These are phyloP conservation scores for Takifugu flavidus DNA, from an alignment of 2,113 vertebrate genomes.

Conservation along the genomic window DNA sequence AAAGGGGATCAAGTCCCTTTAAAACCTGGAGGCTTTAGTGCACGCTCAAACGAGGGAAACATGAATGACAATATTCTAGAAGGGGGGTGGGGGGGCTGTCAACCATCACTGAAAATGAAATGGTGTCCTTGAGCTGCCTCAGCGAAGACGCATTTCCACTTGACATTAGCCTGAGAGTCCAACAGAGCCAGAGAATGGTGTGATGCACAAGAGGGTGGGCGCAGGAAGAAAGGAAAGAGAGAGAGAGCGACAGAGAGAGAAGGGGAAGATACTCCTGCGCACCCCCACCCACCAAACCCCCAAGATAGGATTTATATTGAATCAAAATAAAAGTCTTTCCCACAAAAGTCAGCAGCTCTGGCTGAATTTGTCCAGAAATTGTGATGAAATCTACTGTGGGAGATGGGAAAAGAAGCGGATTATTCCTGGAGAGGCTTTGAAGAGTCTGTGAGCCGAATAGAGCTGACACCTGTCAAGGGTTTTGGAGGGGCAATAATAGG, in stretches of 20 bases:
- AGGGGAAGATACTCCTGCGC: slow-evolving; percentile 12
- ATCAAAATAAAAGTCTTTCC: slow-evolving; percentile 66
- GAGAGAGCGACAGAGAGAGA: slow-evolving; percentile 30
- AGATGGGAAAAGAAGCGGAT: slow-evolving; percentile 55
- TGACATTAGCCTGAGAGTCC: slow-evolving; percentile 57
- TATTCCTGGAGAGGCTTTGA: slow-evolving; percentile 66
- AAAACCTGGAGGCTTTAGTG: slow-evolving; percentile 73
- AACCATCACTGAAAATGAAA: slow-evolving; percentile 62
- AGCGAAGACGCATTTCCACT: slow-evolving; percentile 60
- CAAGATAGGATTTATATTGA: slow-evolving; percentile 65
- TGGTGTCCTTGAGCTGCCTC: slow-evolving; percentile 60
- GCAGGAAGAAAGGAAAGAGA: slow-evolving; percentile 18
- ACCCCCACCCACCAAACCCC: slow-evolving; percentile 15
- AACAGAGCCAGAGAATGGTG: slow-evolving; percentile 28
- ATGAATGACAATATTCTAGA: slow-evolving; percentile 66
- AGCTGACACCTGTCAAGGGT: slow-evolving; percentile 73
- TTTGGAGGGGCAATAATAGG: slow-evolving; percentile 64
- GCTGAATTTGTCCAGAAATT: slow-evolving; percentile 67
- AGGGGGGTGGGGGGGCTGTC: neutral
- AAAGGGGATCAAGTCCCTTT: slow-evolving; percentile 77
- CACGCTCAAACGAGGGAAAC: slow-evolving; percentile 50
- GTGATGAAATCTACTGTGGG: slow-evolving; percentile 66
- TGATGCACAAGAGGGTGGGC: slow-evolving; percentile 29
- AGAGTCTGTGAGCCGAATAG: slow-evolving; percentile 62
- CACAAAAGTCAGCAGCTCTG: slow-evolving; percentile 60